Evolutionary conservation across 2,113 vertebrate genomes (phyloP), one percentile per base, ranked within the genome.

Genomic region (Marcusenius ussheri): DNA sequence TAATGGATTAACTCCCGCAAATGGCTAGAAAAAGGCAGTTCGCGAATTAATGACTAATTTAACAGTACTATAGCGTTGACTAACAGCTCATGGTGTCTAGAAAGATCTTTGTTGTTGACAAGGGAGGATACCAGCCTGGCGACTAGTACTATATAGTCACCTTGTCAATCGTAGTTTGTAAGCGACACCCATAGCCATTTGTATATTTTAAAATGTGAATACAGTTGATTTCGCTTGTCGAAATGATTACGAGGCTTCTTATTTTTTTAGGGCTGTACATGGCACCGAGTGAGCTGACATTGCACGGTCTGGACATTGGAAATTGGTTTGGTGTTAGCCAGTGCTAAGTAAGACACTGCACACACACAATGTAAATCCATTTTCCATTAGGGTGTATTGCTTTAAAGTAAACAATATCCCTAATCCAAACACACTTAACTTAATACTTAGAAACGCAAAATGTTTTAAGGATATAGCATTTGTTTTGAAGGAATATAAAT

Each of bases 61-160:
- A 88, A 77, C 49, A 27, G 35, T 42, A 24, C 62, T 27, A n/a
- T 66, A 17, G 21, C 31, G 19, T 39, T 83, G 49, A 35, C 10
- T 70, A 77, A 13, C 27, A 5, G 19, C 21, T 66, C 35, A 10
- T 8, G 15, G 19, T 51, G 31, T 83, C 50, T 31, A 84, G 77
- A 89, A 89, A 58, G 21, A 89, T 89, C 89, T 83, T 45, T 83
- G 49, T 80, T 83, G 47, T 39, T 46, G 27, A 31, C 27, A 24
- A 89, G 88, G 24, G 66, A 83, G 88, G 88, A 89, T 17, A 10
- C 6, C 66, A 21, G 13, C 45, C 62, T 24, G 6, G 46, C 70
- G 35, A 49, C 70, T 24, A 11, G 19, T 46, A 5, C 15, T 50
- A 39, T 39, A 39, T 39, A 35, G 88, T 66, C 88, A 50, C 24